phyloP scores from a whole-genome alignment of 2,797 vertebrate genomes.

The Amblyraja radiata region DNA sequence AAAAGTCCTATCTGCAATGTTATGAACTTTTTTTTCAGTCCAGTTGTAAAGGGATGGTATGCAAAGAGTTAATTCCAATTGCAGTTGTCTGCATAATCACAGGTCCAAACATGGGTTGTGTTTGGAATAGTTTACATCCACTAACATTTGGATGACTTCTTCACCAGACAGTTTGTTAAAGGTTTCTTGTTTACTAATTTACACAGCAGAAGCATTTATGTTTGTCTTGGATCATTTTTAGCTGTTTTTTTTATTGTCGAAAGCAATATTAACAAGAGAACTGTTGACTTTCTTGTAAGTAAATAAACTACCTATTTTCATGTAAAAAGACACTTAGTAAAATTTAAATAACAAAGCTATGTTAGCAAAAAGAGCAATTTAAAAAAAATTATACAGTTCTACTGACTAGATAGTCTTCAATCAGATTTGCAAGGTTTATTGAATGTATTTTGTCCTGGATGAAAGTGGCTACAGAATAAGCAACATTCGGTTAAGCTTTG shows the following conservation, averaged over 20 bases:
- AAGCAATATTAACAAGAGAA: no score
- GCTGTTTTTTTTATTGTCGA: no score
- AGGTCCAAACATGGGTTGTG: neutral
- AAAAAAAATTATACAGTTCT: neutral
- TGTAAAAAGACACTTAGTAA: neutral
- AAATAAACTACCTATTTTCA: no score
- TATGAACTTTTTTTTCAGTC: neutral
- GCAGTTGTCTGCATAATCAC: neutral
- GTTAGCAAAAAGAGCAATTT: no score
- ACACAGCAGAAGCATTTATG: neutral
- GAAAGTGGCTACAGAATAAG: neutral
- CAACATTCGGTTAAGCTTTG: neutral
- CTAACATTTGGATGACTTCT: conserved; percentile 7
- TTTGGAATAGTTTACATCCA: neutral
- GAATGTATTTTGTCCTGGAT: neutral
- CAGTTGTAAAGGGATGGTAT: neutral
- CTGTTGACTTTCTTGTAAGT: no score
- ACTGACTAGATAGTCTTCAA: neutral
- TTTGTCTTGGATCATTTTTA: no score
- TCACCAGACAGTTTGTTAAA: conserved; percentile 10
- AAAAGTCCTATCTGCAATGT: no score
- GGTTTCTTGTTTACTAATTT: neutral
- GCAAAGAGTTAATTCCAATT: neutral
- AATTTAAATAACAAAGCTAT: neutral
- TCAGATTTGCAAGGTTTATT: neutral